A percentile compares a stretch with the other conserved stretches of the same genome.
Evolutionary conservation across 2,797 vertebrate species (phyloP).

Genomic region (Dendrocincla fuliginosa): DNA sequence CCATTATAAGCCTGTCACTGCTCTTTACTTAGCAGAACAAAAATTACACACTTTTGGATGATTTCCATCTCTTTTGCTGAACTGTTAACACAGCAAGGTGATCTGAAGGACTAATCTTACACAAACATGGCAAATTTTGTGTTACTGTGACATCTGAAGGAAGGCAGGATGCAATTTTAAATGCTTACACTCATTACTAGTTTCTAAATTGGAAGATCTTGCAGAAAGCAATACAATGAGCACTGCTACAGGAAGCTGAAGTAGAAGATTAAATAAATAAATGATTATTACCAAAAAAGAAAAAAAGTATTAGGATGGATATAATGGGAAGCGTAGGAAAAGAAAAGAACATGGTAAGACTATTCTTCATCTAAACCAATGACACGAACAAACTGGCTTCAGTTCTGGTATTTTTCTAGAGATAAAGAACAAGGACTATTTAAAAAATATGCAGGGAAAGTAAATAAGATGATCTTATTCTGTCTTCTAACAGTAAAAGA

Average conservation of each 20-base stretch:
- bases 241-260: background rate
- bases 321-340: background rate
- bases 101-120: background rate
- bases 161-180: background rate
- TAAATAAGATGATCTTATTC: background rate
- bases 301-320: background rate
- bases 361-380: background rate
- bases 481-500: background rate
- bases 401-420: background rate
- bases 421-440: background rate
- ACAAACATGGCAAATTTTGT: background rate
- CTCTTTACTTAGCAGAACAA: background rate
- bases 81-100: background rate
- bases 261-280: background rate
- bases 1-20: background rate
- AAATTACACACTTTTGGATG: background rate
- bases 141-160: background rate
- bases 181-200: background rate
- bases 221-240: background rate
- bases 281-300: background rate
- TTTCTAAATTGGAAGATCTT: background rate
- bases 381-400: background rate
- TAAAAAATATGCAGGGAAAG: background rate
- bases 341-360: background rate
- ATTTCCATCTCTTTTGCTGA: background rate